Conservation (phyloP, 2,888 invertebrate species). For the Drosophila maculinotata region DNA sequence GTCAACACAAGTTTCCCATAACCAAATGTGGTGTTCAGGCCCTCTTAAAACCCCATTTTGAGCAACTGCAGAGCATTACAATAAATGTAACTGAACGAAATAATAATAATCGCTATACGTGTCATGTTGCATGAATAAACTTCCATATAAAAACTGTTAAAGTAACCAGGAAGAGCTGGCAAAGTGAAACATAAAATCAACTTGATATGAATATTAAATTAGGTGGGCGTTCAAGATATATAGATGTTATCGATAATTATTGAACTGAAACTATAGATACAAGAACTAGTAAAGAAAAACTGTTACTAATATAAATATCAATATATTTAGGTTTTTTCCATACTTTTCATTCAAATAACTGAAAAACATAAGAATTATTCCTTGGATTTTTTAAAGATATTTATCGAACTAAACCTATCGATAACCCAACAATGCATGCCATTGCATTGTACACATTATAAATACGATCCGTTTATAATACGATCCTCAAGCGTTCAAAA, state of each 20-base stretch:
- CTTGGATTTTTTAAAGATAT: background rate
- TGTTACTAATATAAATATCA: too few relatives aligned
- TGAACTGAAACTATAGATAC: background rate
- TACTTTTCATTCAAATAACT: too few relatives aligned
- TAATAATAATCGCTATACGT: conserved; percentile 30
- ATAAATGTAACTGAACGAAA: conserved; percentile 22
- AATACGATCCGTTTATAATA: too few relatives aligned
- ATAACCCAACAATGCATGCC: background rate
- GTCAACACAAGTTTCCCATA: conserved; percentile 37
- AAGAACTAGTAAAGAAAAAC: too few relatives aligned
- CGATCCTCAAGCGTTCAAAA: conserved; percentile 20
- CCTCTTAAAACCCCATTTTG: conserved; percentile 37
- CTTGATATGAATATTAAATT: too few relatives aligned
- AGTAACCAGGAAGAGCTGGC: conserved; percentile 9
- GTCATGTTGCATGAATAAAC: conserved; percentile 12
- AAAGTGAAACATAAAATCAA: too few relatives aligned
- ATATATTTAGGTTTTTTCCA: too few relatives aligned
- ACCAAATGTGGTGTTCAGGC: conserved; percentile 33
- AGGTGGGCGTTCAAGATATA: too few relatives aligned
- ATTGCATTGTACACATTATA: background rate
- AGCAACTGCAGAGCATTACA: conserved; percentile 16
- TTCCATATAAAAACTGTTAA: background rate
- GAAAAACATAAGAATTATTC: too few relatives aligned
- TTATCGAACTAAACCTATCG: background rate
- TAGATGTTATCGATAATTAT: background rate